Base-by-base conservation (phyloP, 2,797 vertebrate species). In the Alca torda region DNA sequence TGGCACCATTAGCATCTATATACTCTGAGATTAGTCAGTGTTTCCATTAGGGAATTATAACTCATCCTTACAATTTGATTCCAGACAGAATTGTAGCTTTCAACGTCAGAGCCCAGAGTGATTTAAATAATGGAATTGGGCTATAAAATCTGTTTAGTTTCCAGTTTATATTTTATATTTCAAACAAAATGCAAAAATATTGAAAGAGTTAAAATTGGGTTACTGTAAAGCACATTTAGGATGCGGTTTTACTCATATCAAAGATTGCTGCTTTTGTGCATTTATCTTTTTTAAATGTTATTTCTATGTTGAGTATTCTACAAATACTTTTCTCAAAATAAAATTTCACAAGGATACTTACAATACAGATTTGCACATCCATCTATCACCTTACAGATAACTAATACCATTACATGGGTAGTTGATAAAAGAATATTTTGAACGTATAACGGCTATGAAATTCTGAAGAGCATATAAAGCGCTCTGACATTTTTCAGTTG, bases 1-100 rank as follows among this genome's bases (percentile, higher is more conserved):
- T 67, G 80, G 91, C 91, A 95, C 87, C 89, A 91, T 81, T 81
- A 95, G 67, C 83, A 86, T 93, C 93, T 65, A 80, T 91, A 69
- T 30, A 86, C 82, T 91, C 79, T 10, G 51, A 91, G 89, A 85
- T 95, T 88, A 96, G 91, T 37, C 89, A 86, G 69, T 69, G 63
- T 73, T 96, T 95, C 89, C 93, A 91, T 95, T 79, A 94, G 46
- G 80, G 85, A 91, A 91, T 96, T 94, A 88, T 90, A 95, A 95
- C 73, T 96, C 87, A 86, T 88, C 82, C 57, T 80, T 63, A 81
- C 84, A 43, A 69, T 91, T 76, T 82, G 54, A 91, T 85, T 93
- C 73, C 77, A 93, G 87, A 54, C 85, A 82, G 94, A 93, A 88
- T 30, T 78, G 91, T n/a, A 90, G 94, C 73, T 94, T 95, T 81